Base-by-base conservation (phyloP, 2,888 invertebrate genomes). In the Hirtodrosophila trivittata region DNA sequence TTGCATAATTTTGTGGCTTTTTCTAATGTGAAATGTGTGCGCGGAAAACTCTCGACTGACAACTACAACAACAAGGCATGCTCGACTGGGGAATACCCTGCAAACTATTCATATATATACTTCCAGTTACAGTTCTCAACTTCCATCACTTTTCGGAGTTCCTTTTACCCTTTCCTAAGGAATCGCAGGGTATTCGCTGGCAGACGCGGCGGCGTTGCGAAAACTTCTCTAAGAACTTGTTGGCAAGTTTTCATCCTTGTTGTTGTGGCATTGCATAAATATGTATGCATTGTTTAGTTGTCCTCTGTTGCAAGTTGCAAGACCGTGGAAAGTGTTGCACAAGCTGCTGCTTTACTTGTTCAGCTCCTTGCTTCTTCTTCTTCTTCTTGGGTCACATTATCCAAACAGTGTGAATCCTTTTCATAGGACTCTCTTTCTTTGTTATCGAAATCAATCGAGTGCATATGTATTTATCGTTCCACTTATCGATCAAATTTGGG, bases 1-100 rank as follows among this genome's bases (percentile, higher is more conserved):
- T 68, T 82, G 82, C 82, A 82, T 82, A 82, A 82, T 86, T 82
- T 82, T 85, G 80, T 84, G 80, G 84, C 18, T 56, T 57, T 54
- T 69, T 68, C 86, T 84, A 86, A 81, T 81, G 80, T 86, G 80
- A 64, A 80, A 64, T 76, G 68, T 76, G 64, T 68, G 62, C 58
- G 66, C 62, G 50, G 28, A 54, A 60, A 64, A 60, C 43, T 55
- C 58, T 28, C 33, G 49, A 56, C 54, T 38, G 51, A 35, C 18
- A 30, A 50, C 56, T 49, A 38, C 32, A 28, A 54, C 38, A 54
- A 28, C 42, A 50, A 32, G 5, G 18, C 26, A 28, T 26, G 8
- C 2, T 12, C 4, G 12, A 33, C 28, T 28, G 9, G 5, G n/a
- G 28, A 2, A 28, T 28, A 28, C 28, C 28, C 28, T 28, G 9